These are phyloP conservation scores for Crocidura indochinensis DNA, from an alignment of 2,797 vertebrate species.

Conservation along the genomic window DNA sequence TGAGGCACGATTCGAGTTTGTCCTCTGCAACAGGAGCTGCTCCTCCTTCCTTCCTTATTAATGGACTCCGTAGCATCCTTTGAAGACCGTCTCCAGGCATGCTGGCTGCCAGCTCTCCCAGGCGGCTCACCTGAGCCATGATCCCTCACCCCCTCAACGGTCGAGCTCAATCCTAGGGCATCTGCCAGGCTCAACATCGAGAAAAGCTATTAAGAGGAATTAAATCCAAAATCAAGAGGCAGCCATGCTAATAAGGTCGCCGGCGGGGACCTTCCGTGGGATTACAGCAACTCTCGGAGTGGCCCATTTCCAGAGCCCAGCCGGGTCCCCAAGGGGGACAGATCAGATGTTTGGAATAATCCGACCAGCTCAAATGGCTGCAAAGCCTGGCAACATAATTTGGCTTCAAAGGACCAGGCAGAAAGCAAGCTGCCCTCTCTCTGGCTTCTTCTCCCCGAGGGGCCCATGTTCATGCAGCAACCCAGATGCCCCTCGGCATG, in stretches of 20 bases:
- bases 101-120: too few relatives aligned
- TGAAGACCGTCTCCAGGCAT: too few relatives aligned
- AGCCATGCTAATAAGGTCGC: conserved; percentile 65
- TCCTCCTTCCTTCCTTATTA: too few relatives aligned
- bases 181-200: conserved; percentile 16
- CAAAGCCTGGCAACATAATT: conserved; percentile 82
- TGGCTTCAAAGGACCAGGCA: conserved; percentile 79
- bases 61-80: too few relatives aligned
- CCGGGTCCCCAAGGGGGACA: conserved; percentile 64
- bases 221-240: conserved; percentile 75
- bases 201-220: conserved; percentile 34
- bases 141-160: background rate
- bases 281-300: conserved; percentile 10
- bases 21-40: too few relatives aligned
- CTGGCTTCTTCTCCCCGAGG: conserved; percentile 76
- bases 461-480: conserved; percentile 86
- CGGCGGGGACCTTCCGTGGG: conserved; percentile 44
- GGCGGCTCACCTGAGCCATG: too few relatives aligned
- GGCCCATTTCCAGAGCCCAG: conserved; percentile 65
- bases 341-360: conserved; percentile 77
- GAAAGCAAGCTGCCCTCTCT: conserved; percentile 81
- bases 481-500: conserved; percentile 80
- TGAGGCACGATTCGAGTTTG: too few relatives aligned
- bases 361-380: conserved; percentile 79
- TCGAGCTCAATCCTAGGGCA: background rate